phyloP scores from a whole-genome alignment of 2,888 invertebrate species.

The Agrotis ipsilon region DNA sequence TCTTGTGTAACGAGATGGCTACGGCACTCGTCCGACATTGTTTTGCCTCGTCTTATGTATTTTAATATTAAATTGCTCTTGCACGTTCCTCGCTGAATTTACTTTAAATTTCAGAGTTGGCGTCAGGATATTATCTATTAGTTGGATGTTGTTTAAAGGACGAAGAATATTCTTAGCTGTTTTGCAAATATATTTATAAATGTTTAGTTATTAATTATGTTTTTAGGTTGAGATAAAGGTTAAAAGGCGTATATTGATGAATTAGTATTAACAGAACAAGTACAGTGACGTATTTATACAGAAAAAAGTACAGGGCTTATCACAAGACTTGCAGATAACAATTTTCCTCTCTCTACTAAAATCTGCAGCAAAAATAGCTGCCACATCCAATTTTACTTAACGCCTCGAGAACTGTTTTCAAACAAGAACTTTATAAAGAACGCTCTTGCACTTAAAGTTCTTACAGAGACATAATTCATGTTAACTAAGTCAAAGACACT shows the following conservation, averaged over 20 bases:
- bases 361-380: constrained; percentile 9
- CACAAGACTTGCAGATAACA: neutral
- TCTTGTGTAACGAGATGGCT: constrained; percentile 64
- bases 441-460: constrained; percentile 50
- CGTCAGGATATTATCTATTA: constrained; percentile 11
- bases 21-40: constrained; percentile 44
- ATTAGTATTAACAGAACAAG: too few relatives aligned
- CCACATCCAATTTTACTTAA: constrained; percentile 33
- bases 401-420: constrained; percentile 39
- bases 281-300: too few relatives aligned
- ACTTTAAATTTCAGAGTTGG: constrained; percentile 29
- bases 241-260: neutral
- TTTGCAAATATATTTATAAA: too few relatives aligned
- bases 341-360: neutral
- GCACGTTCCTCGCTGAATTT: constrained; percentile 38
- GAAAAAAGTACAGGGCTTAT: too few relatives aligned
- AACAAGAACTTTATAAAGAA: constrained; percentile 54
- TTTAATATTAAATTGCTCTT: constrained; percentile 61
- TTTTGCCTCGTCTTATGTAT: constrained; percentile 56
- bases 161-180: too few relatives aligned
- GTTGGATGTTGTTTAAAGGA: constrained; percentile 1
- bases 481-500: constrained; percentile 65
- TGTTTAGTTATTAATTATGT: too few relatives aligned
- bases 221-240: neutral
- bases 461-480: constrained; percentile 65